Evolutionary conservation across 2,888 invertebrate genomes (phyloP).

Genomic region (Nematopogon swammerdamellus): DNA sequence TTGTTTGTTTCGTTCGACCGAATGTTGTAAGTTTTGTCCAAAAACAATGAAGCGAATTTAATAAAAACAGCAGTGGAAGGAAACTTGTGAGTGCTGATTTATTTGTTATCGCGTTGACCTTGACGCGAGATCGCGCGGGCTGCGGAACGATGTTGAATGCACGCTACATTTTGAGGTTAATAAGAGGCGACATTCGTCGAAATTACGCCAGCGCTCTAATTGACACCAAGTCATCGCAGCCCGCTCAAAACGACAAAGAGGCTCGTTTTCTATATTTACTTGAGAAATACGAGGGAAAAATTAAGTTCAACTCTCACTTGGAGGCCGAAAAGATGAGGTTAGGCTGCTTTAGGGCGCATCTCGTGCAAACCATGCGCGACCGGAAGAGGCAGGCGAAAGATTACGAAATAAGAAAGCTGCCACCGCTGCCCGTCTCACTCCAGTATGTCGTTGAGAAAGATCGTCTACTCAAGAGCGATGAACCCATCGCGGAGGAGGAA

Average conservation of each 20-base stretch:
- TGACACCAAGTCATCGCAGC: slow-evolving; percentile 10
- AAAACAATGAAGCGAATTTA: too few relatives aligned
- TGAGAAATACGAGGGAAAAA: slow-evolving; percentile 33
- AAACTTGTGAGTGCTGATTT: too few relatives aligned
- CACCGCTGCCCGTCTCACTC: slow-evolving; percentile 50
- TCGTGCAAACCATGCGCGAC: slow-evolving; percentile 23
- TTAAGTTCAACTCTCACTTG: slow-evolving; percentile 38
- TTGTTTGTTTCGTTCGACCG: too few relatives aligned
- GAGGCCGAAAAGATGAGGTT: slow-evolving; percentile 33
- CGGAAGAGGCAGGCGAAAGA: slow-evolving; percentile 18
- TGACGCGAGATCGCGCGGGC: background rate
- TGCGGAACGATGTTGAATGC: slow-evolving; percentile 24
- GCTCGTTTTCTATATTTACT: slow-evolving; percentile 16
- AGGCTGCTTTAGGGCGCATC: slow-evolving; percentile 31
- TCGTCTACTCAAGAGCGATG: slow-evolving; percentile 19
- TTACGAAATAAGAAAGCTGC: slow-evolving; percentile 22
- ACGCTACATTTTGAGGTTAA: slow-evolving; percentile 40
- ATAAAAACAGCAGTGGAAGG: too few relatives aligned
- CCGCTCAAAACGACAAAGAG: slow-evolving; percentile 14
- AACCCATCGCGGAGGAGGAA: slow-evolving; percentile 3
- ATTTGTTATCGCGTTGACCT: too few relatives aligned
- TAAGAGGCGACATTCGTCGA: slow-evolving; percentile 20
- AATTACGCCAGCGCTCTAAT: slow-evolving; percentile 15
- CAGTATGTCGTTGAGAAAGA: slow-evolving; percentile 44
- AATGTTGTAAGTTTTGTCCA: too few relatives aligned